Evolutionary conservation across 2,113 vertebrate species (phyloP), one percentile per base, ranked within the genome.

Genomic region (Chinchilla lanigera): DNA sequence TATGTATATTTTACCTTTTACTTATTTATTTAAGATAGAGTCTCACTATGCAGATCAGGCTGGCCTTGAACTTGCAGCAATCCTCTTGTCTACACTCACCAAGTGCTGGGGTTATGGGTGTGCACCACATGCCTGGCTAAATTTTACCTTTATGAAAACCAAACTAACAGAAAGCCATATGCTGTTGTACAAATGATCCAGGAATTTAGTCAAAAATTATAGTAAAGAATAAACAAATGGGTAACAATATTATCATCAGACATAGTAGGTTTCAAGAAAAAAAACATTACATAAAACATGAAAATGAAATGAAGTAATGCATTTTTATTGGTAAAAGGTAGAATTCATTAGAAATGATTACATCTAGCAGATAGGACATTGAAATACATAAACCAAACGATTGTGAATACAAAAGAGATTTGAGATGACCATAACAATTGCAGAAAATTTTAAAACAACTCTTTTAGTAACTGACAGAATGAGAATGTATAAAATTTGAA

Each of bases 1-100:
- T 67, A 78, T 89, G 28, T 94, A 58, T 94, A 50, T 93, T 82
- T 90, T 96, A 60, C 22, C 11, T 73, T 89, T 86, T n/a, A n/a
- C 16, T 35, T 16, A 8, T 24, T 60, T 24, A n/a, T 61, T 61
- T 61, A 28, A n/a, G 65, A 67, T 1, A 67, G 33, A 5, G 14
- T 67, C 33, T 67, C 65, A 67, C 65, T 67, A 7, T 67, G 65
- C 65, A 35, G 33, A 17, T 35, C 33, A 67, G 65, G 65, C 16
- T 35, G 65, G 65, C 35, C 33, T 35, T 67, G 65, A 67, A 67
- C 65, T 67, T 7, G 14, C 24, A n/a, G 65, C 14, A 17, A 7
- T 67, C 65, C 14, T 67, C 33, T 14, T 67, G 65, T 33, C 33
- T 67, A 6, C 35, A 14, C 33, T 30, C 17, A 33, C 65, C 6